A percentile compares a stretch with the other conserved stretches of the same genome.
phyloP scores from a whole-genome alignment of 2,113 vertebrate species.

The Amphiprion percula region DNA sequence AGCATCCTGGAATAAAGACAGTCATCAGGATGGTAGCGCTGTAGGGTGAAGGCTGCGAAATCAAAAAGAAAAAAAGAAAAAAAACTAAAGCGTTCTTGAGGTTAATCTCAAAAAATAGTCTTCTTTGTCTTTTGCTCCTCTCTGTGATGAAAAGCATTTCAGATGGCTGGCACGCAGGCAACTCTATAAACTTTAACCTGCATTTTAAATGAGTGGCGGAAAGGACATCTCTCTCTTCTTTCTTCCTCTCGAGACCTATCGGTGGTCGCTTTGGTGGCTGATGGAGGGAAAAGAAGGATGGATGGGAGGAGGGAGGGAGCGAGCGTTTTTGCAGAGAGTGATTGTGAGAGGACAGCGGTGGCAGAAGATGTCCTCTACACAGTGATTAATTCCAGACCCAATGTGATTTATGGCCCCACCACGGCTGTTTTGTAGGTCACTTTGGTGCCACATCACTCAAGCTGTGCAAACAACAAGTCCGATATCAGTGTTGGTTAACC shows the following conservation, averaged over 20 bases:
- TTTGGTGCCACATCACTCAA: constrained; percentile 82
- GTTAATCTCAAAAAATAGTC: constrained; percentile 50
- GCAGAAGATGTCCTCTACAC: constrained; percentile 80
- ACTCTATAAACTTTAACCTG: constrained; percentile 73
- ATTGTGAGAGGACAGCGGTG: constrained; percentile 75
- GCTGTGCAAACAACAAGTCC: constrained; percentile 81
- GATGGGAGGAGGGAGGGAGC: constrained; percentile 13
- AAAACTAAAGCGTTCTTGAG: constrained; percentile 11
- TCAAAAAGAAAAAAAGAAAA: constrained; percentile 7
- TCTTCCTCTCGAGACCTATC: constrained; percentile 40
- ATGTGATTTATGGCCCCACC: constrained; percentile 82
- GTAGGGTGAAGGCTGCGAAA: constrained; percentile 31
- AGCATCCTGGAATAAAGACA: constrained; percentile 48
- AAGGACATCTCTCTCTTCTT: constrained; percentile 60
- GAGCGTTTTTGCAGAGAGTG: constrained; percentile 67
- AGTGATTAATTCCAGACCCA: constrained; percentile 80
- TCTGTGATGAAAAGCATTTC: constrained; percentile 23
- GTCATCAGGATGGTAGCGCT: constrained; percentile 51
- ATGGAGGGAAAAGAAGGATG: constrained; percentile 49
- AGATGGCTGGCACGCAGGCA: constrained; percentile 20
- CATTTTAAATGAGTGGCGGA: constrained; percentile 63
- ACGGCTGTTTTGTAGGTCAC: constrained; percentile 82
- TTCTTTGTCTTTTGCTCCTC: constrained; percentile 17
- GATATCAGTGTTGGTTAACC: constrained; percentile 78
- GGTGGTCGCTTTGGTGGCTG: constrained; percentile 42